phyloP scores from a whole-genome alignment of 2,113 vertebrate species.

The Ptyas mucosa region DNA sequence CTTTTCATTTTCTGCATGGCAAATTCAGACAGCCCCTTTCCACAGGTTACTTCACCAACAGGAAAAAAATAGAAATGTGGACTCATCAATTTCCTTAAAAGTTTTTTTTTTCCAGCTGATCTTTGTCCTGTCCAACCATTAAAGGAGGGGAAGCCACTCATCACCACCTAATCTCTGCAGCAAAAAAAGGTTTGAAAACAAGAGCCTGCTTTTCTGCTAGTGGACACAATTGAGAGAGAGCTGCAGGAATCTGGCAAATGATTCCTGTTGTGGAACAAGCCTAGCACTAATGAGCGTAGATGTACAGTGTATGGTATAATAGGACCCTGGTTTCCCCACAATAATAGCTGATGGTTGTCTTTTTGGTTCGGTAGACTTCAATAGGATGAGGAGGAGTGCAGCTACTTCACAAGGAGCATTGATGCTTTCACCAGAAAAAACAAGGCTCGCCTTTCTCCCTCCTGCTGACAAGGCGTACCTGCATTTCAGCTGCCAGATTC shows the following conservation, averaged over 20 bases:
- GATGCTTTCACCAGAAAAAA: not conserved
- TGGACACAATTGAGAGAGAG: not conserved
- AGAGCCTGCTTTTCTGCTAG: not conserved
- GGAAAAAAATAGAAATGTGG: not conserved
- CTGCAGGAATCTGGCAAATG: not conserved
- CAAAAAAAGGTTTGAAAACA: not conserved
- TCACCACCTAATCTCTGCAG: not conserved
- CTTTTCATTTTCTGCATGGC: not conserved
- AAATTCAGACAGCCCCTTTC: not conserved
- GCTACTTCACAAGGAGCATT: not conserved
- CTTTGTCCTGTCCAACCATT: not conserved
- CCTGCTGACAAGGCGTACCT: not conserved
- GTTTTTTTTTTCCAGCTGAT: not conserved
- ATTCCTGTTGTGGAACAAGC: not conserved
- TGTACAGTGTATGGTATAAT: not conserved
- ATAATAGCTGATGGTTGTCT: not conserved
- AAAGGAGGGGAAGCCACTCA: not conserved
- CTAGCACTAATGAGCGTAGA: not conserved
- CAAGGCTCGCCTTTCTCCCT: not conserved
- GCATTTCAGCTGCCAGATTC: not conserved
- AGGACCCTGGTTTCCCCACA: not conserved
- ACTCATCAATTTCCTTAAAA: not conserved
- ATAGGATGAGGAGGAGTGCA: not conserved
- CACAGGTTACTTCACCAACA: not conserved
- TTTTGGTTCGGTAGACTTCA: not conserved